These are phyloP conservation scores for Megatriorchis doriae DNA, from an alignment of 2,113 vertebrate genomes.

Conservation along the genomic window DNA sequence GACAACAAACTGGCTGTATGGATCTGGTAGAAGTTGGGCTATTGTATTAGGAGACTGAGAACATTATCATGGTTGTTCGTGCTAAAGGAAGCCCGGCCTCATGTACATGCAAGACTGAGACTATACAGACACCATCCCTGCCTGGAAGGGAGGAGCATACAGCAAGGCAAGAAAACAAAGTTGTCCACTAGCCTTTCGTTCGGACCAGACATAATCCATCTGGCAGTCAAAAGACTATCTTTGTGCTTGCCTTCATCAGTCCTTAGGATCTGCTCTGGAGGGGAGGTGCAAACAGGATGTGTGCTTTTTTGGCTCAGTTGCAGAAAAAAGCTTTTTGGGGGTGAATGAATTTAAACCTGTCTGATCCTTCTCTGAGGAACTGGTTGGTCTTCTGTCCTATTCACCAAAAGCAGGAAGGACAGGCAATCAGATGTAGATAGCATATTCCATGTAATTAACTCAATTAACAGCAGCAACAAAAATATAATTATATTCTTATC, in stretches of 20 bases:
- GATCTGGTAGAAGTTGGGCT: not conserved
- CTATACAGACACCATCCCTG: not conserved
- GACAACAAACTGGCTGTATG: not conserved
- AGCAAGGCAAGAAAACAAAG: not conserved
- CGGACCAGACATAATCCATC: not conserved
- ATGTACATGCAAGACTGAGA: not conserved
- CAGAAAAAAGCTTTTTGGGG: not conserved
- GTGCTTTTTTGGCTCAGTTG: not conserved
- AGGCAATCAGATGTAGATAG: not conserved
- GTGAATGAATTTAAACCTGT: rapidly evolving
- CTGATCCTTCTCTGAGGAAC: not conserved
- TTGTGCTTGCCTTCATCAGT: not conserved
- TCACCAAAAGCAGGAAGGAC: not conserved
- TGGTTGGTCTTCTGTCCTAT: not conserved
- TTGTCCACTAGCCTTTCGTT: not conserved
- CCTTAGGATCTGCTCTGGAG: not conserved
- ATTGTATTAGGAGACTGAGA: not conserved
- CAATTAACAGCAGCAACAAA: not conserved
- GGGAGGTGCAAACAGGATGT: not conserved
- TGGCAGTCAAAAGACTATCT: not conserved
- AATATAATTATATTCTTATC: not conserved
- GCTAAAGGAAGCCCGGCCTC: not conserved
- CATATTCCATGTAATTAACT: not conserved
- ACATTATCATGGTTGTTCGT: rapidly evolving
- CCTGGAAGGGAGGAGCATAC: not conserved